These are phyloP conservation scores for Thelaira solivaga DNA, from an alignment of 2,888 invertebrate species.

Conservation along the genomic window DNA sequence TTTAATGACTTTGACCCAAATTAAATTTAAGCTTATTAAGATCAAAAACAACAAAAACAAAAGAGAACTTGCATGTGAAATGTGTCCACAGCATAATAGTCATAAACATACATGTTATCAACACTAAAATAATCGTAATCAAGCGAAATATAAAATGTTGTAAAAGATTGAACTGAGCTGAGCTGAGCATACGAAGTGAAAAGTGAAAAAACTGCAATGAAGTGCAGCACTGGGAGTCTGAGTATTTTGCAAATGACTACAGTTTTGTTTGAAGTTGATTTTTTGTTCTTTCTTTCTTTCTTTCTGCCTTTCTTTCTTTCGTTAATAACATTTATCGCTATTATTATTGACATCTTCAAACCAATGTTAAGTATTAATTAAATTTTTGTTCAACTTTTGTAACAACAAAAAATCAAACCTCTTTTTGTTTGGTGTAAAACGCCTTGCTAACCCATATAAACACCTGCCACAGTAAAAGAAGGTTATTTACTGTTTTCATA, in stretches of 20 bases:
- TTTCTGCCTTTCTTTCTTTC: no score
- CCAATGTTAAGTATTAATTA: slow-evolving; percentile 57
- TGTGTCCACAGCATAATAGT: slow-evolving; percentile 43
- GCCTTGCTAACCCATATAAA: background rate
- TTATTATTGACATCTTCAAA: slow-evolving; percentile 37
- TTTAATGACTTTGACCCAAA: slow-evolving; percentile 59
- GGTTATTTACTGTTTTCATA: no score
- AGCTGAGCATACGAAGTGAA: background rate
- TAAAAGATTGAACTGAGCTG: slow-evolving; percentile 21
- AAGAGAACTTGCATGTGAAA: background rate
- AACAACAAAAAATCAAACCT: slow-evolving; percentile 43
- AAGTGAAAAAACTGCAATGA: background rate
- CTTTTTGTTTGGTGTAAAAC: slow-evolving; percentile 3
- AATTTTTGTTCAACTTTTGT: slow-evolving; percentile 35
- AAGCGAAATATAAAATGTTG: slow-evolving; percentile 48
- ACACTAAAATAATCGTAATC: slow-evolving; percentile 46
- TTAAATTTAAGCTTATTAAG: slow-evolving; percentile 36
- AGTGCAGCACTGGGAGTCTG: no score
- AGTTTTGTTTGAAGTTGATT: no score
- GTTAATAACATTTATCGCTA: no score
- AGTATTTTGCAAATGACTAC: no score
- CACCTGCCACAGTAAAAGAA: slow-evolving; percentile 51
- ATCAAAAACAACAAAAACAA: no score
- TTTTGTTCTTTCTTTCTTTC: no score
- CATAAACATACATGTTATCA: slow-evolving; percentile 58